phyloP scores from a whole-genome alignment of 2,888 invertebrate genomes.

The Cryptosula pallasiana region DNA sequence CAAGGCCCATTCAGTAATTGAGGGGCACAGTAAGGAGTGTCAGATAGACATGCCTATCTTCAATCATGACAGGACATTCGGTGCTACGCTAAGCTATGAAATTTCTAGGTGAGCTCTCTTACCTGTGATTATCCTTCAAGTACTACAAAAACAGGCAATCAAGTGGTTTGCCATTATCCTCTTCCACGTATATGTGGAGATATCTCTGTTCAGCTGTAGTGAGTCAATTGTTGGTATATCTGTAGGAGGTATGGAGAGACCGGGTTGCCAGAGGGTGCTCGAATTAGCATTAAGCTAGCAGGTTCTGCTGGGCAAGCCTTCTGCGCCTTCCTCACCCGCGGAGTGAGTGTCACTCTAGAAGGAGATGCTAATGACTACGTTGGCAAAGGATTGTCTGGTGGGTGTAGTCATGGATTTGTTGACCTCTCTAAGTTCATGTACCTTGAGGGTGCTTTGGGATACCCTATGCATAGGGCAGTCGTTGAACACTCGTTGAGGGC shows the following conservation, averaged over 20 bases:
- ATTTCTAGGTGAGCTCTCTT: slow-evolving; percentile 91
- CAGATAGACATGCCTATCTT: slow-evolving; percentile 73
- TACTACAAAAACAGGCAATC: too few species aligned
- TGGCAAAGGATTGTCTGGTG: slow-evolving; percentile 62
- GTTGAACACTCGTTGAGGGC: too few species aligned
- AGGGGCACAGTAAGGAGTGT: slow-evolving; percentile 65
- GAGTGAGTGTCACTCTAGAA: slow-evolving; percentile 81
- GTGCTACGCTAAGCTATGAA: slow-evolving; percentile 85
- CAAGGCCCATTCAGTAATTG: slow-evolving; percentile 66
- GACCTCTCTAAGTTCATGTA: too few species aligned
- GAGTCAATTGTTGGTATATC: too few species aligned
- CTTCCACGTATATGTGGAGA: too few species aligned
- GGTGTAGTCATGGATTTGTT: neutral
- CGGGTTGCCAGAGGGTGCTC: slow-evolving; percentile 69
- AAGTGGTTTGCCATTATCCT: too few species aligned
- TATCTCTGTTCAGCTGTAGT: too few species aligned
- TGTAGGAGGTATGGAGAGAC: slow-evolving; percentile 76
- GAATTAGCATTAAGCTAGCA: slow-evolving; percentile 64
- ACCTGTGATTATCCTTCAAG: too few species aligned
- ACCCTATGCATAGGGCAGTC: too few species aligned
- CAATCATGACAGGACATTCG: slow-evolving; percentile 89
- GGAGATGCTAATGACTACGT: slow-evolving; percentile 99
- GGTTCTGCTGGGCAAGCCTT: slow-evolving; percentile 99
- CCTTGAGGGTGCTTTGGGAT: too few species aligned
- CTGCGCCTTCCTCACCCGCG: slow-evolving; percentile 89